These are phyloP conservation scores for Venustaconcha ellipsiformis DNA, from an alignment of 1,140 invertebrate species.

Conservation along the genomic window DNA sequence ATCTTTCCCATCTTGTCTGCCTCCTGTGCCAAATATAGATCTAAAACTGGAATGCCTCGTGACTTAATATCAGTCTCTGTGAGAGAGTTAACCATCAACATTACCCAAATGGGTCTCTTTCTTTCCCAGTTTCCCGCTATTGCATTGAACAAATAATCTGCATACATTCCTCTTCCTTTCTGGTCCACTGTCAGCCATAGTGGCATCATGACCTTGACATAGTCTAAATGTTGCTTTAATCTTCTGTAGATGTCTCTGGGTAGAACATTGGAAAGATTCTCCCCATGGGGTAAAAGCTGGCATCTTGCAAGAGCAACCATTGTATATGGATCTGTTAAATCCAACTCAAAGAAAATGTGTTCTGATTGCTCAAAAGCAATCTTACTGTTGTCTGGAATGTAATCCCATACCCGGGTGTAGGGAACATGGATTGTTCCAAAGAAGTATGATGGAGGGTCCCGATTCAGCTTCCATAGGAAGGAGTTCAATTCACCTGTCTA, in stretches of 20 bases:
- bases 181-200: conserved; percentile 72
- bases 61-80: conserved; percentile 72
- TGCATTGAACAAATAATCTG: conserved; percentile 72
- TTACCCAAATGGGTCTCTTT: conserved; percentile 74
- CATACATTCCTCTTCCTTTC: conserved; percentile 70
- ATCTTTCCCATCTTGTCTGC: conserved; percentile 71
- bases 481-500: conserved; percentile 61
- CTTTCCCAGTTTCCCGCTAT: conserved; percentile 74
- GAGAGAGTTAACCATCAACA: conserved; percentile 74
- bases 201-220: conserved; percentile 68
- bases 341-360: conserved; percentile 73
- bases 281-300: conserved; percentile 71
- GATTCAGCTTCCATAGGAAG: conserved; percentile 68
- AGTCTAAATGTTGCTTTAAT: conserved; percentile 71
- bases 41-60: conserved; percentile 73
- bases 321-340: conserved; percentile 72
- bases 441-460: conserved; percentile 72
- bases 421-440: conserved; percentile 77
- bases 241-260: conserved; percentile 70
- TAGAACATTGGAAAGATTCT: conserved; percentile 70
- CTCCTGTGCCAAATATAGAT: conserved; percentile 73
- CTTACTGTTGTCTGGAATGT: conserved; percentile 72
- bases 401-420: conserved; percentile 74
- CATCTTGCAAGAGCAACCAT: conserved; percentile 70
- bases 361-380: conserved; percentile 70